Percentiles rank a stretch among this genome's conserved stretches.
Evolutionary conservation across 2,797 vertebrate genomes (phyloP).

Genomic region (Rhinella marina): DNA sequence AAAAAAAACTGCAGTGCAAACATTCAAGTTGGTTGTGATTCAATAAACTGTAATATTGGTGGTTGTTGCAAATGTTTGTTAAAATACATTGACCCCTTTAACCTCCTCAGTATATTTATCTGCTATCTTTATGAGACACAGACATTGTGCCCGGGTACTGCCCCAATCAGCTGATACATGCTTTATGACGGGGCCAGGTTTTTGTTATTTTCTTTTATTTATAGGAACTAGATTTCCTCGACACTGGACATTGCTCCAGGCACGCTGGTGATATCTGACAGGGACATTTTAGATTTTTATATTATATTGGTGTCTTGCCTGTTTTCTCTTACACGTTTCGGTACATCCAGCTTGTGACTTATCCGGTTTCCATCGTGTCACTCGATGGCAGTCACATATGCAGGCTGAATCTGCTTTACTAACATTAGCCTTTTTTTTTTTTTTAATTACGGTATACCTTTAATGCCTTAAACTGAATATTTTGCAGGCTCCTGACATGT

Average conservation of each 20-base stretch:
- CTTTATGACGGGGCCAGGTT: neutral
- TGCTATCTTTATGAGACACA: neutral
- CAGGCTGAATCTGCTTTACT: neutral
- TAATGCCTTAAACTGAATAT: slow-evolving; percentile 16
- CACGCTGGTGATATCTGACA: neutral
- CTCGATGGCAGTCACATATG: neutral
- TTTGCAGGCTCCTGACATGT: neutral
- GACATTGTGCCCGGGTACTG: neutral
- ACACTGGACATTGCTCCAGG: neutral
- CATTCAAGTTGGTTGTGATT: slow-evolving; percentile 68
- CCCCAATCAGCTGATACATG: neutral
- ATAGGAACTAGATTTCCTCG: neutral
- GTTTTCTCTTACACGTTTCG: neutral
- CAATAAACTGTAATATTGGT: slow-evolving; percentile 70
- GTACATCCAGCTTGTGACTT: neutral
- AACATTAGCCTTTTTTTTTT: slow-evolving; percentile 9
- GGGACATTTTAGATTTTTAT: neutral
- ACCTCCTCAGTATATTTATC: slow-evolving; percentile 43
- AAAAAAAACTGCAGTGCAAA: slow-evolving; percentile 66
- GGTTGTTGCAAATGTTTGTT: slow-evolving; percentile 71
- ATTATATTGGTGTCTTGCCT: neutral
- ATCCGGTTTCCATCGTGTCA: neutral
- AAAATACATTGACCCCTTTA: slow-evolving; percentile 76
- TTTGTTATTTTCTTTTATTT: neutral
- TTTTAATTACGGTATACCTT: too few species aligned